Base-by-base conservation (phyloP, 2,888 invertebrate genomes). In the Sipha maydis region DNA sequence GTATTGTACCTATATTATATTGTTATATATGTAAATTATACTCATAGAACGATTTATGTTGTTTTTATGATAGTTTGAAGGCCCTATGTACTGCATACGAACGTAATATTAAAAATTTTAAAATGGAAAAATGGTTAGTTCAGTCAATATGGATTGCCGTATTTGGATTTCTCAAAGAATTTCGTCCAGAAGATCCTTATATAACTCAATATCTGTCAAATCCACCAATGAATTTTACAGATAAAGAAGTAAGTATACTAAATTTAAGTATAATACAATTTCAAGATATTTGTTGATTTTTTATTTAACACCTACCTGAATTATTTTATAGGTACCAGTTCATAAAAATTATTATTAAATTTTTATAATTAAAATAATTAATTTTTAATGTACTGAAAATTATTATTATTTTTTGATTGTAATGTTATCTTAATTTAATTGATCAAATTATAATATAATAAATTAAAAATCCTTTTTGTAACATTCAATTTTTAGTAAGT, bases 141-240 rank as follows among this genome's bases (percentile, higher is more conserved):
- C 94, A 95, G 89, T 95, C 96, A 0, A 92, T 95, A 89, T 92
- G 96, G 89, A 92, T 97, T 31, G 96, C 96, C 91, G 92, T 94
- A 56, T 97, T 96, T 91, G 97, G 97, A 9, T 95, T 96, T 91
- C 93, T 97, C 86, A 95, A 97, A 90, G 97, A 97, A 92, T 94
- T 97, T 90, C 93, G 97, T 25, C 97, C 97, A 0, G 96, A 96
- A 0, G 97, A 97, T 91, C 96, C 97, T 0, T 97, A 95, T 91
- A 94, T 97, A 3, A 95, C 95, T 0, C 95, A 96, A 91, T 97
- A 96, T 91, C 92, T 97, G 56, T 93, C 94, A 19, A 96, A 96
- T 80, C 93, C 94, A 90, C 96, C 95, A 94, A 94, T 95, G 91
- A 96, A 97, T 92, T 93, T 97, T 67, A 96, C 96, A 0, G 92